Conservation (phyloP, 2,888 invertebrate genomes). For the Synanthedon andrenaeformis region DNA sequence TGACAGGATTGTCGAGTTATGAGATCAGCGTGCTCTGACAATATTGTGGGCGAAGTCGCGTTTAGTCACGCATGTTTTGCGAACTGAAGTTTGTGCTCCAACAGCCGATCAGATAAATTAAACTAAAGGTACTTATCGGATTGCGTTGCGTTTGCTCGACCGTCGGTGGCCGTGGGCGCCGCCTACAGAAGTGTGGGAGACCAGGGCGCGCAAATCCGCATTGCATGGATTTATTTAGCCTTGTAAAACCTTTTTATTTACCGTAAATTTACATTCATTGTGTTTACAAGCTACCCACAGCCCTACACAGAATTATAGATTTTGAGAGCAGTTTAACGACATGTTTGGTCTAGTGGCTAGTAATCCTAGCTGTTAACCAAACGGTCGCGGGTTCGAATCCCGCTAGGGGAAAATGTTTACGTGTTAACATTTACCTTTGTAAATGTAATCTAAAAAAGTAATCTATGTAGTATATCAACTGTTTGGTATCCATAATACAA, state of each 20-base stretch:
- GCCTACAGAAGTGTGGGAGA: conserved; percentile 31
- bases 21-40: conserved; percentile 33
- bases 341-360: too few species aligned
- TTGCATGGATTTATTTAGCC: conserved; percentile 38
- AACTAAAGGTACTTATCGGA: background rate
- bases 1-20: conserved; percentile 41
- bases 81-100: background rate
- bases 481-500: too few species aligned
- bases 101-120: background rate
- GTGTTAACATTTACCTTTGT: too few species aligned
- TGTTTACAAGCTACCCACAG: background rate
- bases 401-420: too few species aligned
- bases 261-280: conserved; percentile 22
- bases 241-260: conserved; percentile 26
- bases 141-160: background rate
- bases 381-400: too few species aligned
- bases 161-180: conserved; percentile 12
- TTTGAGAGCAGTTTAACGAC: too few species aligned
- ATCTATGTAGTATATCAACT: too few species aligned
- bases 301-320: too few species aligned
- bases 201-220: conserved; percentile 52
- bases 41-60: background rate
- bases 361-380: too few species aligned
- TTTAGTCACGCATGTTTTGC: background rate
- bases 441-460: too few species aligned